Evolutionary conservation across 2,797 vertebrate species (phyloP), one percentile per base, ranked within the genome.

Genomic region (Malurus leucopterus): DNA sequence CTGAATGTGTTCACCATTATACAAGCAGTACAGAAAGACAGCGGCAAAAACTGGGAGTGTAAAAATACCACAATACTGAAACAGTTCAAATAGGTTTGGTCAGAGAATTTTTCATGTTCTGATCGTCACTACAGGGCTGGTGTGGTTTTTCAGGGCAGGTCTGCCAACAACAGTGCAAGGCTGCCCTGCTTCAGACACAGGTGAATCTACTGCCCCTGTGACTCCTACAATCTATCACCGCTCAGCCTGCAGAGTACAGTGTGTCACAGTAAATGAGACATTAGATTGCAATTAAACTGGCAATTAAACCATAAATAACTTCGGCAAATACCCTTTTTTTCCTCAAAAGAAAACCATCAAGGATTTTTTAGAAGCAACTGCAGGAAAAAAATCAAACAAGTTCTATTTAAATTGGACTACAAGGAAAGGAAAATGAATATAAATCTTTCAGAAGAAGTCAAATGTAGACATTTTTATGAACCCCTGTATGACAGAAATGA

Each of bases 241-340:
- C 41, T 84, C 82, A 78, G 54, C 34, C 70, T 89, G 43, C 51
- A 77, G 38, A 90, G 21, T 21, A 61, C 40, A 90, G 44, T 10
- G 47, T 82, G 67, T 75, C 79, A 92, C 62, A 72, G 58, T 69
- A 92, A 95, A 86, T 0, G 20, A 89, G 79, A 86, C 59, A 89
- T 89, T 81, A 79, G 53, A 68, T 27, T 91, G 50, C 75, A 91
- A 94, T 92, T 92, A 87, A 92, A 90, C 47, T 63, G 49, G 55
- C 38, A 93, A 75, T 87, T 92, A 90, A 93, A 80, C 44, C 70
- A 80, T 91, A 91, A 93, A 78, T 89, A 92, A 93, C 47, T 83
- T 74, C 55, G 36, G 36, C 73, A 93, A 85, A 85, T 75, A 85
- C 81, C n/a, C 24, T 79, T 67, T 90, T 80, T 89, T 78, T 36